Conservation (phyloP, 2,113 vertebrate genomes). For the Onychostoma macrolepis region DNA sequence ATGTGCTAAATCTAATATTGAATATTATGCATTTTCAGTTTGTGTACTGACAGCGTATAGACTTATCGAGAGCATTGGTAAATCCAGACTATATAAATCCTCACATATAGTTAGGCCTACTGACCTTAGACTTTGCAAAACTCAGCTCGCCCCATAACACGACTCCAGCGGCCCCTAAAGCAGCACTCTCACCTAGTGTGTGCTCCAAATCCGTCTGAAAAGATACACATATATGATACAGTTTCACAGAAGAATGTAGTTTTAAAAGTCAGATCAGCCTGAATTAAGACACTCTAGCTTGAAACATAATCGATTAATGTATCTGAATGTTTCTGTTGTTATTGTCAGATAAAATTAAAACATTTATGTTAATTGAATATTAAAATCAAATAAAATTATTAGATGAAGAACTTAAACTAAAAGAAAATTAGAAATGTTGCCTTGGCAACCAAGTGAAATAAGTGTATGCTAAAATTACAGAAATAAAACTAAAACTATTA, state of each 20-base stretch:
- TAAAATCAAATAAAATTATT: background rate
- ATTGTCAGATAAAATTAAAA: background rate
- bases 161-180: conserved; percentile 74
- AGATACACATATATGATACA: conserved; percentile 27
- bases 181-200: conserved; percentile 74
- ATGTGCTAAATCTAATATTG: background rate
- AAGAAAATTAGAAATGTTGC: background rate
- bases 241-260: conserved; percentile 1
- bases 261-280: background rate
- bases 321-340: background rate
- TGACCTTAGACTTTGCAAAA: conserved; percentile 73
- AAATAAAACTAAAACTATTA: background rate
- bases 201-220: conserved; percentile 71
- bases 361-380: background rate
- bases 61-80: background rate
- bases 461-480: background rate
- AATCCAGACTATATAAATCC: background rate
- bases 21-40: background rate
- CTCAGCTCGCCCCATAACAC: conserved; percentile 75
- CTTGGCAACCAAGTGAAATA: background rate
- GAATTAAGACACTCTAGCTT: background rate
- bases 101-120: background rate
- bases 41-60: background rate
- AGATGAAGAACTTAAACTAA: background rate
- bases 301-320: background rate